Conservation (phyloP, 2,797 vertebrate species). For the Lutjanus campechanus region DNA sequence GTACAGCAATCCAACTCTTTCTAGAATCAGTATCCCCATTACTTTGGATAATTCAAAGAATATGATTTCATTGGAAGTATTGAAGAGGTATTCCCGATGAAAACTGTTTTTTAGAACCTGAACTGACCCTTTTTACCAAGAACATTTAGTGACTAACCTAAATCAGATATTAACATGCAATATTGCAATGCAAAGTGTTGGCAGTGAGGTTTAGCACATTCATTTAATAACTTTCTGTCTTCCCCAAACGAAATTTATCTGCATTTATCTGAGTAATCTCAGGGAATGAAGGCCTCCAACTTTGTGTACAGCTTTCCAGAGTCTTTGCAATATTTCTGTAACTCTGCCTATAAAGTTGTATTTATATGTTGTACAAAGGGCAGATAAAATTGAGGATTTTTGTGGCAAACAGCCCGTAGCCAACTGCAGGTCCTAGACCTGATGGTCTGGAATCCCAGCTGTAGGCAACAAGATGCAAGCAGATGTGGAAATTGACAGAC, state of each 20-base stretch:
- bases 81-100: not conserved
- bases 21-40: not conserved
- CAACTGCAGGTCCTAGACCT: slow-evolving; percentile 40
- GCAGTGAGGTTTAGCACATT: not conserved
- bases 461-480: slow-evolving; percentile 69
- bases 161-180: not conserved
- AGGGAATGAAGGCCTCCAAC: slow-evolving; percentile 14
- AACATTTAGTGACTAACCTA: too few relatives aligned
- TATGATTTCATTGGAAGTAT: not conserved
- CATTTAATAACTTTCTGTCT: slow-evolving; percentile 8
- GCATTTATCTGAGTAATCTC: slow-evolving; percentile 5
- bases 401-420: slow-evolving; percentile 34
- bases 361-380: slow-evolving; percentile 63
- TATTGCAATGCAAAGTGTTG: not conserved
- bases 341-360: slow-evolving; percentile 52
- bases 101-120: slow-evolving; percentile 9
- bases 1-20: not conserved
- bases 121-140: not conserved
- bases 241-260: not conserved
- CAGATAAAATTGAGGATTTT: slow-evolving; percentile 65
- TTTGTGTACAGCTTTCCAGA: slow-evolving; percentile 23
- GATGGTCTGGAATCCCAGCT: slow-evolving; percentile 58
- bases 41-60: slow-evolving; percentile 16
- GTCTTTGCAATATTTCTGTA: slow-evolving; percentile 50
- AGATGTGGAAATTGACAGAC: slow-evolving; percentile 67